Conservation (phyloP, 2,888 invertebrate species). For the Ormia ochracea region DNA sequence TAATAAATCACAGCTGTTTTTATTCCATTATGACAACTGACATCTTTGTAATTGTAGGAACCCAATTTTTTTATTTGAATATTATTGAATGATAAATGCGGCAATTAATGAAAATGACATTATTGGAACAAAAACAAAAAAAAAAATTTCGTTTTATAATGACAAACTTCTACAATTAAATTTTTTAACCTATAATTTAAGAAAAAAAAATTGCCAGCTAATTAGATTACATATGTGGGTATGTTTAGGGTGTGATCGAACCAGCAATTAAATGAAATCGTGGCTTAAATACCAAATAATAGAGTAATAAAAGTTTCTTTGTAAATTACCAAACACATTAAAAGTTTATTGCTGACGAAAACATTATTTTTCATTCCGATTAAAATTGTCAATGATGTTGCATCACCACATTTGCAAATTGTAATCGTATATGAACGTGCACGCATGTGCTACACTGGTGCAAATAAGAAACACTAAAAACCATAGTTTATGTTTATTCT, state of each 20-base stretch:
- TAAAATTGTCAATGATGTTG: too few relatives aligned
- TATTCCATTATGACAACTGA: constrained; percentile 35
- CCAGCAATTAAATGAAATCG: neutral
- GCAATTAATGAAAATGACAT: too few relatives aligned
- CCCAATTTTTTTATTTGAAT: constrained; percentile 7
- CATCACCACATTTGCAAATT: too few relatives aligned
- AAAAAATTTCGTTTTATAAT: too few relatives aligned
- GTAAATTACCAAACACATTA: neutral
- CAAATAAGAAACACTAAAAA: too few relatives aligned
- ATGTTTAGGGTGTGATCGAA: constrained; percentile 42
- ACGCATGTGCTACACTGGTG: too few relatives aligned
- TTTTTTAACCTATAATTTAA: neutral
- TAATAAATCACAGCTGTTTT: constrained; percentile 38
- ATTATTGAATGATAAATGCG: constrained; percentile 34
- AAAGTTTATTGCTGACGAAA: too few relatives aligned
- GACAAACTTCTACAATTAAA: constrained; percentile 18
- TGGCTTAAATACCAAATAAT: neutral
- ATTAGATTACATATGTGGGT: constrained; percentile 1
- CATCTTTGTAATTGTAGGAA: constrained; percentile 16
- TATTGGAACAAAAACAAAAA: too few relatives aligned
- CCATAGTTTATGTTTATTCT: too few relatives aligned
- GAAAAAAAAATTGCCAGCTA: constrained; percentile 1
- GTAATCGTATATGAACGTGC: too few relatives aligned
- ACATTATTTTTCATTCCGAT: too few relatives aligned
- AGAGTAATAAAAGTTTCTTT: neutral